Base-by-base conservation (phyloP, 2,113 vertebrate genomes). In the Myocastor coypus region DNA sequence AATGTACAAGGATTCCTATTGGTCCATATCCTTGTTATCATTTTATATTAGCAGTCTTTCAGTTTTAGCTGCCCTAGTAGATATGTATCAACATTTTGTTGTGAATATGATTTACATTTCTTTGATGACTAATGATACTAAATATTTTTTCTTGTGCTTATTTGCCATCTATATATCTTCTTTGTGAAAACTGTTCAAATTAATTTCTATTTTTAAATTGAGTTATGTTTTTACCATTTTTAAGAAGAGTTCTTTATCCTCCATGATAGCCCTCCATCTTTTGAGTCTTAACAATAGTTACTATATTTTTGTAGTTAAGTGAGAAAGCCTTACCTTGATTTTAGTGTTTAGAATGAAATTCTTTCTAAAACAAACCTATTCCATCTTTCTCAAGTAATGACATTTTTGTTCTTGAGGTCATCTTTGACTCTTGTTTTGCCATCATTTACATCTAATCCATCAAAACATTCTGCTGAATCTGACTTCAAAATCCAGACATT, bases 331-430 rank as follows among this genome's bases (percentile, higher is more conserved):
- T 63, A 26, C 86, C 52, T 95, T 97, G 14, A 37, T 92, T 92
- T 87, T 73, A 63, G 3, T 71, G 16, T 88, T 95, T 64, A 94
- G 92, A 92, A 90, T 34, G n/a, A 34, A 93, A 46, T 66, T 86
- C 17, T n/a, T 34, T 78, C 77, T 40, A 26, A 83, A 92, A 81
- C 46, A 84, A 50, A 42, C 64, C 40, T 82, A 34, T 84, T 55
- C 34, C 7, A 11, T 61, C 63, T 30, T 78, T 86, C 66, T 95
- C 61, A 46, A 52, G 55, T 73, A 61, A 13, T 87, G 2, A 17
- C 40, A 7, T 66, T 55, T 95, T 57, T 81, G 7, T 81, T 24
- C n/a, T 63, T 34, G 88, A 42, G 55, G 34, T 69, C 50, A 28
- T 63, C 40, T 16, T 92, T 89, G 24, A 42, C 34, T 24, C 66